Base-by-base conservation (phyloP, 2,888 invertebrate genomes). In the Aleiodes alternator region DNA sequence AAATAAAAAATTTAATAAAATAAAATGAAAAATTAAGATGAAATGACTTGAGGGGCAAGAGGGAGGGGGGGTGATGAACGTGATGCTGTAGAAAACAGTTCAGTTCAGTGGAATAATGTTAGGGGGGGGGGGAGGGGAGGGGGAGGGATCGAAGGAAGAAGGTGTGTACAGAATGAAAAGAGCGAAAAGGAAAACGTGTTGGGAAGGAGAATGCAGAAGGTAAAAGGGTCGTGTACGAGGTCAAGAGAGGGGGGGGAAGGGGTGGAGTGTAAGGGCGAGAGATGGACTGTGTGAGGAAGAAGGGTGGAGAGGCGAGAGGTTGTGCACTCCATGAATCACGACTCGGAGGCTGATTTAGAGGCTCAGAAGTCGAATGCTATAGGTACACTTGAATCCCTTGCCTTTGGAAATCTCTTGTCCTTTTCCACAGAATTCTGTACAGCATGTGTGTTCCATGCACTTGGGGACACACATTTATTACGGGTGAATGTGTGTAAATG, bases 301-400 rank as follows among this genome's bases (percentile, higher is more conserved):
- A 78, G 76, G 78, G 78, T 69, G 75, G 79, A 75, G 78, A 76
- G 83, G 83, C 81, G 83, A 86, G 86, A 87, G 87, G 85, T 87
- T 87, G 23, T 23, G 86, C 88, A 86, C 87, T 87, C 88, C 87
- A 88, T 89, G 88, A 89, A 89, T 89, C 88, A 89, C 89, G 88
- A 88, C 87, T 85, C 86, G 83, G 86, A 86, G 86, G 86, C 88
- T 89, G 89, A 89, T 88, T 89, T 89, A 89, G 87, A 86, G 84
- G 88, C 86, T 83, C 87, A 85, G 87, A 86, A 89, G 87, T 88
- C 87, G 84, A 31, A 83, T 83, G 84, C 84, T 86, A 86, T 87
- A 87, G 83, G 84, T 85, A 85, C 79, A 76, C 73, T 73, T 29
- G 73, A 69, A 74, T 74, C 76, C 76, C 76, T 76, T 72, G 69